Evolutionary conservation across 2,888 invertebrate species (phyloP).

Genomic region (Carcina quercana): DNA sequence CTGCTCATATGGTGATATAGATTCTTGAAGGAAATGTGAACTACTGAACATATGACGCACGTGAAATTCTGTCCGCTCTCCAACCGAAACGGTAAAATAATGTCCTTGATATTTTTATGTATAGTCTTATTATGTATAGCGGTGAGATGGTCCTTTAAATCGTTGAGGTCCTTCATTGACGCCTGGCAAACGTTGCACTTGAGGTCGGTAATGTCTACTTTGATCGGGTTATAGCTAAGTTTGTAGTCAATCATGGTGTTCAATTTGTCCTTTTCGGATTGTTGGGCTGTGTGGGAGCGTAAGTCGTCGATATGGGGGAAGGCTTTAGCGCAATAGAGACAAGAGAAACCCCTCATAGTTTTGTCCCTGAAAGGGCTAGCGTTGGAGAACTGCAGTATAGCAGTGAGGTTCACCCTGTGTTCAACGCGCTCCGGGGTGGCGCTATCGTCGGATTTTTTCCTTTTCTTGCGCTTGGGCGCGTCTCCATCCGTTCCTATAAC

Average conservation of each 20-base stretch:
- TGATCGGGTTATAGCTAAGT: constrained; percentile 64
- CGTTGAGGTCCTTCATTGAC: constrained; percentile 48
- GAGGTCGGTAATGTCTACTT: constrained; percentile 57
- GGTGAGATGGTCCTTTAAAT: constrained; percentile 53
- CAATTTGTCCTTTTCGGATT: constrained; percentile 56
- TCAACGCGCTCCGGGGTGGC: constrained; percentile 65
- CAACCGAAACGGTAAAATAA: constrained; percentile 59
- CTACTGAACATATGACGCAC: constrained; percentile 55
- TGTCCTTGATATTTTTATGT: constrained; percentile 57
- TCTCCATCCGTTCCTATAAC: constrained; percentile 63
- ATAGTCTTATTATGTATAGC: constrained; percentile 50
- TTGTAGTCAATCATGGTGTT: constrained; percentile 65
- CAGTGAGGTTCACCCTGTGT: constrained; percentile 63
- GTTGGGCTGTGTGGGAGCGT: constrained; percentile 47
- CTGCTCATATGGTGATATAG: constrained; percentile 66
- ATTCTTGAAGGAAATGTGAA: constrained; percentile 62
- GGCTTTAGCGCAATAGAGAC: constrained; percentile 58
- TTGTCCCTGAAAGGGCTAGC: constrained; percentile 66
- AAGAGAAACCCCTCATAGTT: constrained; percentile 60
- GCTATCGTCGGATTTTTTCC: constrained; percentile 55
- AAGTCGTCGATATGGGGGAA: constrained; percentile 51
- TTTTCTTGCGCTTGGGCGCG: constrained; percentile 52
- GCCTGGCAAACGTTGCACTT: constrained; percentile 47
- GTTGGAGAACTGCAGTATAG: constrained; percentile 64
- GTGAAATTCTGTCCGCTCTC: constrained; percentile 52